Base-by-base conservation (phyloP, 1,140 invertebrate species). In the Brachionus plicatilis region DNA sequence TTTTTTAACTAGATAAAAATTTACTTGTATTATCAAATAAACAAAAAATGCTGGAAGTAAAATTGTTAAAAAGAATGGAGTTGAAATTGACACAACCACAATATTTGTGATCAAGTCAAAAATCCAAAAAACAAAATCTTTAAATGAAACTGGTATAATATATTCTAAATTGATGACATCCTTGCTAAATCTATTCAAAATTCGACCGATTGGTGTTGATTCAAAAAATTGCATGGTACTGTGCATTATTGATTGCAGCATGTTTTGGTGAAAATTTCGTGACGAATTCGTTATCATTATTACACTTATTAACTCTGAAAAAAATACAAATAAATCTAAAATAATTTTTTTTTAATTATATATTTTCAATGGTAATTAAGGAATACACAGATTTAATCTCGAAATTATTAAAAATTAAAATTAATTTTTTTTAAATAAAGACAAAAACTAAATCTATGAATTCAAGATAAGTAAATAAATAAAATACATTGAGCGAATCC, bases 161-260 rank as follows among this genome's bases (percentile, higher is more conserved):
- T 87, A 85, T 87, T 92, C 91, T 20, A 90, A 86, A 3, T 88
- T 89, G n/a, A 89, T 89, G 87, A 91, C 88, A 24, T 92, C 91
- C 85, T 90, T 89, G 6, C 88, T 86, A 84, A 91, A 94, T 80
- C 94, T 90, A 88, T 95, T 95, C 50, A 95, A 88, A 47, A 94
- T 93, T 83, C 93, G 90, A 9, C 94, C 95, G 84, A 93, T 89
- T 27, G 94, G 93, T 88, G 94, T 95, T 7, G 91, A 91, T 87
- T 94, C 90, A 92, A 94, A 96, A 91, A 93, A 93, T 2, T 86
- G 84, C 87, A 92, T 88, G 0, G 91, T 90, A 93, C 92, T 87
- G 92, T 92, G 87, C 97, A 89, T 87, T 97, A 91, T 68, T 29
- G 85, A 78, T 70, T 41, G 27, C 11, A 70, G 43, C 66, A 82